Conservation (phyloP, 2,888 invertebrate species). For the Rhopalosiphum nymphaeae region DNA sequence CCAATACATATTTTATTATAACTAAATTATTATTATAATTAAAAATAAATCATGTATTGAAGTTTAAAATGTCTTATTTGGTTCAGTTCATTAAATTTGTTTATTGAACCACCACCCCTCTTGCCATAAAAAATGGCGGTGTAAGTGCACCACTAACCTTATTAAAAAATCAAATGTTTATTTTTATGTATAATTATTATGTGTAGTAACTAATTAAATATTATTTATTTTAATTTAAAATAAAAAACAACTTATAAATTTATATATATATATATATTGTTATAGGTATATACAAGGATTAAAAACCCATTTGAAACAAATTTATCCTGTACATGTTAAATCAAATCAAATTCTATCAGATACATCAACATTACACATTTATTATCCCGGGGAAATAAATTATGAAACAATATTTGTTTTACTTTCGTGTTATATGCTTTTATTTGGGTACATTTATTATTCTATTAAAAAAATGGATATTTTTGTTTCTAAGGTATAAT, state of each 20-base stretch:
- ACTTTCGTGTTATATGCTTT: slow-evolving; percentile 83
- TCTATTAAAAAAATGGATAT: slow-evolving; percentile 96
- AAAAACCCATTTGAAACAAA: slow-evolving; percentile 77
- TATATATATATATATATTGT: not conserved
- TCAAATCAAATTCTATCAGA: slow-evolving; percentile 65
- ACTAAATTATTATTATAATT: no score
- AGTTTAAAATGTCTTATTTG: no score
- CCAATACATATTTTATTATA: no score
- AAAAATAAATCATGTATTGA: no score
- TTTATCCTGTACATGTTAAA: slow-evolving; percentile 80
- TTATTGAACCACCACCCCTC: no score
- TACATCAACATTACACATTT: slow-evolving; percentile 76
- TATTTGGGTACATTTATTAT: slow-evolving; percentile 95
- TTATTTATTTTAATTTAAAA: not conserved
- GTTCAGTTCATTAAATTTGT: no score
- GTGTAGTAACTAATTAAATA: not conserved
- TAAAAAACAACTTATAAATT: not conserved
- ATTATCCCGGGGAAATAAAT: slow-evolving; percentile 91
- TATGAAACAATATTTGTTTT: slow-evolving; percentile 88
- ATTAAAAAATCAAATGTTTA: no score
- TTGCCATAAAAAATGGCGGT: no score
- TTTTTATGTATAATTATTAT: not conserved
- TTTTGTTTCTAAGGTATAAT: slow-evolving; percentile 82
- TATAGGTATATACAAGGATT: slow-evolving; percentile 83
- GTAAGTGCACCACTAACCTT: no score